Evolutionary conservation across 2,888 invertebrate species (phyloP), one percentile per base, ranked within the genome.

Genomic region (Dicyrtomina minuta): DNA sequence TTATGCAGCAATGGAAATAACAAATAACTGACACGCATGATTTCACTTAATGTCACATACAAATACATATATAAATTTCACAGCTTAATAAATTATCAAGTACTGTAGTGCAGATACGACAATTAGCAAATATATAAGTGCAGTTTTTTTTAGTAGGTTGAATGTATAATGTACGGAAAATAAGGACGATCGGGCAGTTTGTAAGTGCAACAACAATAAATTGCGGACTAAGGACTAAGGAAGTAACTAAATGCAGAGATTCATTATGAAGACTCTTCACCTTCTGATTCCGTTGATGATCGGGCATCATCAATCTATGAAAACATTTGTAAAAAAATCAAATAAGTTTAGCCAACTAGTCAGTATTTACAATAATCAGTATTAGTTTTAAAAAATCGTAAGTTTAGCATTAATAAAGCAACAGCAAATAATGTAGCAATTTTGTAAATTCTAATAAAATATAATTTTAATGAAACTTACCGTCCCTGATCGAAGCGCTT

Each of bases 301-400:
- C 68, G n/a, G 1, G 68, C 46, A 26, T 68, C 68, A 41, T 68
- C 68, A 13, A 68, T 55, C 60, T 60, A 20, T 22, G 24, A 22
- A 43, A 2, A 43, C 6, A 62, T n/a, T n/a, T n/a, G n/a, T n/a
- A n/a, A n/a, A n/a, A n/a, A n/a, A n/a, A n/a, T n/a, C n/a, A n/a
- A n/a, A n/a, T n/a, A n/a, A n/a, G n/a, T n/a, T n/a, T n/a, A n/a
- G n/a, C n/a, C n/a, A n/a, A n/a, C n/a, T n/a, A n/a, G n/a, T n/a
- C n/a, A n/a, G n/a, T n/a, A n/a, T 41, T 41, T 41, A 41, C 43
- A 41, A n/a, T n/a, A n/a, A n/a, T n/a, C n/a, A n/a, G n/a, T n/a
- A n/a, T n/a, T n/a, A n/a, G n/a, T n/a, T n/a, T n/a, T n/a, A n/a
- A n/a, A n/a, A n/a, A n/a, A n/a, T n/a, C n/a, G n/a, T n/a, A n/a